A percentile compares a stretch with the other conserved stretches of the same genome.
phyloP scores from a whole-genome alignment of 2,797 vertebrate genomes.

The Garrulus glandarius region DNA sequence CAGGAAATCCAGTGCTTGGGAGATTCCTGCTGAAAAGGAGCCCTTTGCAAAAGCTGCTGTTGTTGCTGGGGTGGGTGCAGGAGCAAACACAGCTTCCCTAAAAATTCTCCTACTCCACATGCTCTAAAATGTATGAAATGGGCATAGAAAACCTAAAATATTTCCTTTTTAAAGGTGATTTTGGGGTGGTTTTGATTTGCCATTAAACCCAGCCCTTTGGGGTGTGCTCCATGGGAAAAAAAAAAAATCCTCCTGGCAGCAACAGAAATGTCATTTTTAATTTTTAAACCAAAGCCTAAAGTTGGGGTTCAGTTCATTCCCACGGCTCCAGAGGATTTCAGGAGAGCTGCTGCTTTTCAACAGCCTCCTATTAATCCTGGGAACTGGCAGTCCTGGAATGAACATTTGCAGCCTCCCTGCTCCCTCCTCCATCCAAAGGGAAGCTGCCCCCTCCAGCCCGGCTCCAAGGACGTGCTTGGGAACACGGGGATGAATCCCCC shows the following conservation, averaged over 20 bases:
- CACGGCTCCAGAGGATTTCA: neutral
- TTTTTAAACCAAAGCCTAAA: neutral
- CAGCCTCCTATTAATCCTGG: neutral
- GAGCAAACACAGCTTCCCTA: neutral
- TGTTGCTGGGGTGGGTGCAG: neutral
- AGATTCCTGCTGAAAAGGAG: neutral
- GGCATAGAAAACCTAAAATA: accelerated
- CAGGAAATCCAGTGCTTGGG: neutral
- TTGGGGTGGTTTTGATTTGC: neutral
- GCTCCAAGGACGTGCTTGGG: conserved; percentile 38
- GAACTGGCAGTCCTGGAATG: neutral
- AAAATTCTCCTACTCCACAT: accelerated
- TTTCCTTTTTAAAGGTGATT: neutral
- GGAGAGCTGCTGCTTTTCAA: neutral
- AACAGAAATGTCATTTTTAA: neutral
- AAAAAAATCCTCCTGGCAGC: neutral
- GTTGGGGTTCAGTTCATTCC: neutral
- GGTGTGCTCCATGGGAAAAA: neutral
- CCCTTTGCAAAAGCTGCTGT: neutral
- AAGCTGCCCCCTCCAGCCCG: neutral
- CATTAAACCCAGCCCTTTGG: neutral
- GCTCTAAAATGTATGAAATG: accelerated
- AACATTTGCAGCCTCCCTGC: neutral
- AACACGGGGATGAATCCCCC: conserved; percentile 32
- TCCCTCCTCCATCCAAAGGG: neutral